Percentiles rank a stretch among this genome's conserved stretches.
These are phyloP conservation scores for Blomia tropicalis DNA, from an alignment of 2,888 invertebrate genomes.

Conservation along the genomic window DNA sequence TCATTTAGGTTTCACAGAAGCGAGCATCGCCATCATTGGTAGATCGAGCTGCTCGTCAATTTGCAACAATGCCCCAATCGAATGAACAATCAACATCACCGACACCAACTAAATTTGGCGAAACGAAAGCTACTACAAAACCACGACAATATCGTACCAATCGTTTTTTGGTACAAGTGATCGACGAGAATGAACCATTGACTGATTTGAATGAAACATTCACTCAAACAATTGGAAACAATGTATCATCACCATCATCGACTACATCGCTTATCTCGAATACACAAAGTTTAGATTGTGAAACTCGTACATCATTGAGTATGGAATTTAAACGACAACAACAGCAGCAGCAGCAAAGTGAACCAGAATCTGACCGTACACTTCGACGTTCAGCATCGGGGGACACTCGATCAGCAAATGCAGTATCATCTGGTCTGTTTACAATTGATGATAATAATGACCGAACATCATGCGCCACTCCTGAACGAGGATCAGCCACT, in stretches of 20 bases:
- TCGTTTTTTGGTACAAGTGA: constrained; percentile 20
- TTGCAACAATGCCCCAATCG: background rate
- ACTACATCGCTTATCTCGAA: constrained; percentile 25
- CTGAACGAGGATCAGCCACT: too few relatives aligned
- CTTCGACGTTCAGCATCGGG: too few relatives aligned
- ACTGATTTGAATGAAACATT: background rate
- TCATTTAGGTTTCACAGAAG: constrained; percentile 46
- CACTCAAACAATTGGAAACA: background rate
- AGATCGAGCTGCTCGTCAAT: constrained; percentile 59
- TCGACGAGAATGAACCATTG: constrained; percentile 16
- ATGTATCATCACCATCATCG: background rate
- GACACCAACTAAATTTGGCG: background rate
- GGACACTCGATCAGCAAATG: too few relatives aligned
- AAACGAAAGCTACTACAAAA: background rate
- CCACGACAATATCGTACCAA: constrained; percentile 8
- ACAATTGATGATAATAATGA: too few relatives aligned
- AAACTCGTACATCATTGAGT: constrained; percentile 25
- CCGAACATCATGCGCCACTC: too few relatives aligned
- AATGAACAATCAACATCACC: background rate
- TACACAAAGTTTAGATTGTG: constrained; percentile 28
- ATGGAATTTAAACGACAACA: constrained; percentile 24
- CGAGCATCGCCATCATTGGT: constrained; percentile 73
- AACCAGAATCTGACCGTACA: background rate
- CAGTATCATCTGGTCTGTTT: too few relatives aligned
- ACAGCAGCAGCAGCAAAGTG: background rate